Evolutionary conservation across 2,113 vertebrate genomes (phyloP), one percentile per base, ranked within the genome.

Genomic region (Syngnathoides biaculeatus): DNA sequence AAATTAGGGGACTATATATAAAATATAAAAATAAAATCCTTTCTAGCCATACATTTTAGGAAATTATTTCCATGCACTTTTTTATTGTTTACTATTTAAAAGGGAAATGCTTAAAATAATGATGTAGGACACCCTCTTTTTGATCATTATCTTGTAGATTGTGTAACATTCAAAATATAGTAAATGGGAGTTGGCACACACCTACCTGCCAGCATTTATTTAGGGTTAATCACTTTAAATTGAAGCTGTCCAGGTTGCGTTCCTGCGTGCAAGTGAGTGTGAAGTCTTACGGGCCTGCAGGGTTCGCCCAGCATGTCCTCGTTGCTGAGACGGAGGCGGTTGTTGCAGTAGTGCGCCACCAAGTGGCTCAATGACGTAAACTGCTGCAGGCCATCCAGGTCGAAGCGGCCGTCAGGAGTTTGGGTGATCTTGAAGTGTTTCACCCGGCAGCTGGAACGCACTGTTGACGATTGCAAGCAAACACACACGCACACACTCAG

Each of bases 341-440:
- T 78, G 8, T 0, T 24, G 20, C 64, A 60, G 84, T 94, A 94
- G 55, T 86, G 61, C 15, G 87, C 77, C 59, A 94, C 76, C 4
- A 95, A 80, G 4, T 86, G 73, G 0, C 69, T 20, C 69, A 95
- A 79, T 20, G 87, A 88, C 5, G 40, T 10, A 69, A 95, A 94
- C 7, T 26, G 56, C 0, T 59, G 42, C 0, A 4, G 40, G 0
- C 38, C 6, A 0, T 89, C 91, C 67, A 95, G 73, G 30, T 83
- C 47, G 58, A 90, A 91, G 24, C 12, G 5, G 0, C 62, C 72
- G 0, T 65, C 63, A 0, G 7, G 15, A 0, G 8, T 22, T n/a
- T 69, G 24, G 50, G 83, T 70, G 78, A 95, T 85, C 82, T 88
- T 93, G 74, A 92, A 95, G 69, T 95, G 94, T 48, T 89, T 90